Percentiles rank a stretch among this genome's conserved stretches.
These are phyloP conservation scores for Macroramphosus scolopax DNA, from an alignment of 2,797 vertebrate species.

Conservation along the genomic window DNA sequence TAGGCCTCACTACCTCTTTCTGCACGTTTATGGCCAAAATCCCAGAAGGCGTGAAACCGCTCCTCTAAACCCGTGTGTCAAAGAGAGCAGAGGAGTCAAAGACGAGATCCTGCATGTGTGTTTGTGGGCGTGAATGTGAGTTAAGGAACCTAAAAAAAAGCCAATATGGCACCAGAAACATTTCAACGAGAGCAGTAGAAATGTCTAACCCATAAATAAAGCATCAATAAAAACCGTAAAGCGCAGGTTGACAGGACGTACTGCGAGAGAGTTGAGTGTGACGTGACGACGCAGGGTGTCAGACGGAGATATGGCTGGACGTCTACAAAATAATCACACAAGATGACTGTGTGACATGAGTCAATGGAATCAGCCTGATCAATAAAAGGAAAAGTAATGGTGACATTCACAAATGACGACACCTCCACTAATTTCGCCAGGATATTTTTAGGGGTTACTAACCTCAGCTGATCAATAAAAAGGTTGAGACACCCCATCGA, in stretches of 20 bases:
- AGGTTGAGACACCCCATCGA: constrained; percentile 43
- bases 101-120: constrained; percentile 22
- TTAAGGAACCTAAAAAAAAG: constrained; percentile 33
- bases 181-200: constrained; percentile 39
- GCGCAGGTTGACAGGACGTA: constrained; percentile 27
- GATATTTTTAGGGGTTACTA: constrained; percentile 35
- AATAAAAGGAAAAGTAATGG: constrained; percentile 9
- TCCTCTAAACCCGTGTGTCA: constrained; percentile 44
- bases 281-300: constrained; percentile 6
- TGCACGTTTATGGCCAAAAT: constrained; percentile 33
- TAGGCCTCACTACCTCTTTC: neutral
- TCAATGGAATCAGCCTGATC: constrained; percentile 30
- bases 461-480: constrained; percentile 42
- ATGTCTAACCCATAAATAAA: constrained; percentile 59
- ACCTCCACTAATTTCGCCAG: constrained; percentile 30
- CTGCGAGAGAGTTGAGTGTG: constrained; percentile 34
- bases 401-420: constrained; percentile 28
- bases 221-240: constrained; percentile 59
- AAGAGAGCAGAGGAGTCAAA: constrained; percentile 38
- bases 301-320: constrained; percentile 45
- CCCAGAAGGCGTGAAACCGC: constrained; percentile 19
- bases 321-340: constrained; percentile 35
- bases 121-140: constrained; percentile 23
- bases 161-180: constrained; percentile 67
- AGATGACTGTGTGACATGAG: constrained; percentile 10